These are phyloP conservation scores for Steinernema feltiae DNA, from an alignment of 1,140 invertebrate genomes.

Conservation along the genomic window DNA sequence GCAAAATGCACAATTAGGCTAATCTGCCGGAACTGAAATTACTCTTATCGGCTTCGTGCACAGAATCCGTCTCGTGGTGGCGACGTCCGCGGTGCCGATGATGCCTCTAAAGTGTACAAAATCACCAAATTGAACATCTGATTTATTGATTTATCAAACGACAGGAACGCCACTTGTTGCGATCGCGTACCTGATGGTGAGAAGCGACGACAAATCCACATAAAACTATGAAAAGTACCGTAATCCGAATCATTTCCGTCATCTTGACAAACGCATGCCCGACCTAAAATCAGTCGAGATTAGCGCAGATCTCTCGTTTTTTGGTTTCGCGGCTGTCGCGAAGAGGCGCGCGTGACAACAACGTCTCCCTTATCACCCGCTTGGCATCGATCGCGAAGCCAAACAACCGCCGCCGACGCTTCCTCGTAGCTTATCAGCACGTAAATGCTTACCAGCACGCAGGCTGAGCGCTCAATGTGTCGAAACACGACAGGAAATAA, in stretches of 20 bases:
- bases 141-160: no score
- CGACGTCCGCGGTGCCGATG: neutral
- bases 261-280: neutral
- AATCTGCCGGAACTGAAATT: neutral
- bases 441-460: neutral
- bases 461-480: neutral
- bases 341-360: constrained; percentile 3
- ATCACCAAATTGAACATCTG: neutral
- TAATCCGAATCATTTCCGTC: neutral
- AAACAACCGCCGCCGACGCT: neutral
- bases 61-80: neutral
- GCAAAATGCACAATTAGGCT: neutral
- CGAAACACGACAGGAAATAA: no score
- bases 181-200: no score
- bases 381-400: neutral
- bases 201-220: no score
- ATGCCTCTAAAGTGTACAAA: neutral
- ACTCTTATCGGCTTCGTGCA: constrained; percentile 5
- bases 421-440: neutral
- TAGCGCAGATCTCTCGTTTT: neutral
- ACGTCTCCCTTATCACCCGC: neutral
- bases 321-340: neutral
- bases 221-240: neutral
- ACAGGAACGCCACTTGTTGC: no score
- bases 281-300: neutral